These are phyloP conservation scores for Romanogobio albipinnatus DNA, from an alignment of 2,113 vertebrate species.

Conservation along the genomic window DNA sequence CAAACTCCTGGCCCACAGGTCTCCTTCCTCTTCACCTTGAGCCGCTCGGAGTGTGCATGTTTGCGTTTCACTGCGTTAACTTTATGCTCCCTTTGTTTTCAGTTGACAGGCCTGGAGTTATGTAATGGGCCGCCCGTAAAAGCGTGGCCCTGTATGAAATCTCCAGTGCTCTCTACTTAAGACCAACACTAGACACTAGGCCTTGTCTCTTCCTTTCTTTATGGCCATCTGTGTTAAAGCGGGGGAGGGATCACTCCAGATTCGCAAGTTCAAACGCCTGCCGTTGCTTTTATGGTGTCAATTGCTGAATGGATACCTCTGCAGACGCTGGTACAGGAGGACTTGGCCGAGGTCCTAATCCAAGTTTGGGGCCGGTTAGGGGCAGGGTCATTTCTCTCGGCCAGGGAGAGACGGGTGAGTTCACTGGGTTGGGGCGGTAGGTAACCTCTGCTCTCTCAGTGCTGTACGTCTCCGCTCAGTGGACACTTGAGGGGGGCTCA, in stretches of 20 bases:
- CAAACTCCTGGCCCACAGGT: conserved; percentile 44
- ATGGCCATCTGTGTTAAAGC: conserved; percentile 60
- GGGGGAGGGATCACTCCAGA: conserved; percentile 55
- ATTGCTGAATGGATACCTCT: conserved; percentile 66
- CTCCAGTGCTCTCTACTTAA: conserved; percentile 67
- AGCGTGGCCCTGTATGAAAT: conserved; percentile 66
- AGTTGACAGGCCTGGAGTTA: conserved; percentile 71
- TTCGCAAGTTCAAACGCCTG: conserved; percentile 66
- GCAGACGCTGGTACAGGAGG: conserved; percentile 51
- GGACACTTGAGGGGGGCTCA: conserved; percentile 69
- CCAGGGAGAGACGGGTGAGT: conserved; percentile 60
- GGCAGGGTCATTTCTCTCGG: conserved; percentile 54
- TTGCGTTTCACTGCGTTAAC: conserved; percentile 77
- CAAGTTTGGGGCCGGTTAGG: conserved; percentile 51
- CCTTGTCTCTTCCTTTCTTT: conserved; percentile 65
- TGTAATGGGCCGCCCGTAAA: conserved; percentile 74
- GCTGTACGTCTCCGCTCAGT: conserved; percentile 67
- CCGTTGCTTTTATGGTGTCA: conserved; percentile 72
- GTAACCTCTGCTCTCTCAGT: conserved; percentile 62
- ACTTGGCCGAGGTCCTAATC: conserved; percentile 54
- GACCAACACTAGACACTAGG: conserved; percentile 63
- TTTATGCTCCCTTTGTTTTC: conserved; percentile 78
- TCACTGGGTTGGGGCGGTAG: conserved; percentile 49
- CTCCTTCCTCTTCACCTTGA: conserved; percentile 54
- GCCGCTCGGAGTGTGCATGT: conserved; percentile 63